Percentiles rank a stretch among this genome's conserved stretches.
phyloP scores from a whole-genome alignment of 2,888 invertebrate species.

The Sinhomidia bicolor region DNA sequence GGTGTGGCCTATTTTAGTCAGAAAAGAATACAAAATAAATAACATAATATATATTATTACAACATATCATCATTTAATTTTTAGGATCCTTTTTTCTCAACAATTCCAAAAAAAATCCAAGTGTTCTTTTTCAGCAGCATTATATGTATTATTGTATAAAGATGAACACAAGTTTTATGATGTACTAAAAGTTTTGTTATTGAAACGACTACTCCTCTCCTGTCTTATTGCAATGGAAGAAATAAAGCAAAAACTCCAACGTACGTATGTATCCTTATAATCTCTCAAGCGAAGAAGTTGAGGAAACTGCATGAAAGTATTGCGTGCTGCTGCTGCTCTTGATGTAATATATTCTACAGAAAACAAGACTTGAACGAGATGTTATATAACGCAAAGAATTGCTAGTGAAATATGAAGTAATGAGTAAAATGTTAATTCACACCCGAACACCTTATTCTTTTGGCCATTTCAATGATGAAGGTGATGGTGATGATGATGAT shows the following conservation, averaged over 20 bases:
- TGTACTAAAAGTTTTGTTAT: slow-evolving; percentile 47
- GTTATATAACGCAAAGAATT: background rate
- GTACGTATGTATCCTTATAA: too few species aligned
- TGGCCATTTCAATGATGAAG: slow-evolving; percentile 32
- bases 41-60: slow-evolving; percentile 54
- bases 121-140: slow-evolving; percentile 40
- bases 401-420: slow-evolving; percentile 64
- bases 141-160: background rate
- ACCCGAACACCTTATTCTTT: slow-evolving; percentile 42
- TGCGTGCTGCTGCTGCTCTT: slow-evolving; percentile 22
- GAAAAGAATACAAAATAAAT: slow-evolving; percentile 64
- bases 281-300: slow-evolving; percentile 5
- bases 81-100: slow-evolving; percentile 47
- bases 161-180: slow-evolving; percentile 59
- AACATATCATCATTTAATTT: slow-evolving; percentile 56
- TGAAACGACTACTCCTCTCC: slow-evolving; percentile 20
- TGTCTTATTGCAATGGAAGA: background rate
- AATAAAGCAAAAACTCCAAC: background rate
- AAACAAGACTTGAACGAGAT: background rate
- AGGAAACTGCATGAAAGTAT: background rate
- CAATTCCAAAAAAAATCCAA: slow-evolving; percentile 22
- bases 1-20: slow-evolving; percentile 64
- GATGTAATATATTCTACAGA: background rate
- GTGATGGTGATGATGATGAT: background rate
- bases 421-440: slow-evolving; percentile 63